Evolutionary conservation across 1,140 invertebrate species (phyloP).

Genomic region (Orussus abietinus): DNA sequence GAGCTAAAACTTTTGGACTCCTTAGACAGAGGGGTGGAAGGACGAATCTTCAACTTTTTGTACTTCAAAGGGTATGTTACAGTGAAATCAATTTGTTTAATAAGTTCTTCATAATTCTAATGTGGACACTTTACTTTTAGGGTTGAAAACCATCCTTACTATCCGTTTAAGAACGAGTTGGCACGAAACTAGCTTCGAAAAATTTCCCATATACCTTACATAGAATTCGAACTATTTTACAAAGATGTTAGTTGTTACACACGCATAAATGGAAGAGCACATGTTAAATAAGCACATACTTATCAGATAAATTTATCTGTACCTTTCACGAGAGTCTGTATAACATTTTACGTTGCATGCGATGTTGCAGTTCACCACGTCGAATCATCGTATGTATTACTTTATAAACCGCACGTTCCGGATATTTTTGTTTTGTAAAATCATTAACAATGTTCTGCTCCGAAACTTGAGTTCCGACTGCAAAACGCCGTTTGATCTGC

Average conservation of each 20-base stretch:
- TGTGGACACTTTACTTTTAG: constrained; percentile 28
- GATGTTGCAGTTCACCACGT: constrained; percentile 90
- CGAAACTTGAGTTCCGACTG: constrained; percentile 94
- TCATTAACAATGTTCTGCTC: constrained; percentile 92
- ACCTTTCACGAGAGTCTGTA: constrained; percentile 74
- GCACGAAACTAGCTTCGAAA: too few species aligned
- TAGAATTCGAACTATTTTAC: too few species aligned
- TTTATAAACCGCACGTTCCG: constrained; percentile 81
- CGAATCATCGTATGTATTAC: constrained; percentile 92
- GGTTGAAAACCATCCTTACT: constrained; percentile 56
- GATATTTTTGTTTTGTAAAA: constrained; percentile 90
- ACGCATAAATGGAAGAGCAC: constrained; percentile 1
- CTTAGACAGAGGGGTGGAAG: constrained; percentile 54
- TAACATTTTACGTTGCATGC: constrained; percentile 95
- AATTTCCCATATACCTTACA: too few species aligned
- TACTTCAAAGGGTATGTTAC: constrained; percentile 56
- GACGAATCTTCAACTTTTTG: constrained; percentile 58
- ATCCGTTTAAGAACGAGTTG: constrained; percentile 52
- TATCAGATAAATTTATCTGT: constrained; percentile 11
- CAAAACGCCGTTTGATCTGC: constrained; percentile 91
- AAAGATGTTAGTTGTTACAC: constrained; percentile 4
- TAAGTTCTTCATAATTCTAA: background rate
- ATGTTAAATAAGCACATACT: too few species aligned
- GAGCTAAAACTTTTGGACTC: constrained; percentile 53
- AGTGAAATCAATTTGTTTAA: constrained; percentile 1